Percentiles rank a stretch among this genome's conserved stretches.
phyloP scores from a whole-genome alignment of 1,140 invertebrate genomes.

The Pogonomyrmex barbatus region DNA sequence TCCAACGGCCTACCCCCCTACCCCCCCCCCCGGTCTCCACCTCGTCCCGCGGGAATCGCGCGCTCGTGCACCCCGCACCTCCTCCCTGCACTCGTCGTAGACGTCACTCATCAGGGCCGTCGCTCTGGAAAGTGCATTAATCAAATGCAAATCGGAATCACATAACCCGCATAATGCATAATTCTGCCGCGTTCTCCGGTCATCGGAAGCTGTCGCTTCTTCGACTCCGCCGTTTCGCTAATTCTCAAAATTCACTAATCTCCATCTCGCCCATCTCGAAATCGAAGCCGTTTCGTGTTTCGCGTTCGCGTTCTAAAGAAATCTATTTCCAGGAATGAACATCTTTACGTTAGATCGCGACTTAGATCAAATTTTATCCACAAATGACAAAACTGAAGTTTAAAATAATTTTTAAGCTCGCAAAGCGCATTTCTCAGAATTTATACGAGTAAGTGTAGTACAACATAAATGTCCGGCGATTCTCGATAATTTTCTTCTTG shows the following conservation, averaged over 20 bases:
- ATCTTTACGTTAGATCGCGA: background rate
- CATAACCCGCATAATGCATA: constrained; percentile 46
- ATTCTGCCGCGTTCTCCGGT: constrained; percentile 27
- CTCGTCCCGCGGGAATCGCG: constrained; percentile 64
- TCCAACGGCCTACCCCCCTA: constrained; percentile 33
- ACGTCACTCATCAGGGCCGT: constrained; percentile 46
- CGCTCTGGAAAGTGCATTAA: constrained; percentile 51
- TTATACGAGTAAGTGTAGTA: background rate
- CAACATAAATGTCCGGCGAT: constrained; percentile 5
- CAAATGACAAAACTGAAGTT: background rate
- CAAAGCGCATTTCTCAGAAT: background rate
- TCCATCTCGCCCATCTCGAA: background rate
- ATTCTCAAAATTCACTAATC: background rate
- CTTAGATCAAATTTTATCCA: background rate
- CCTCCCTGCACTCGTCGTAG: constrained; percentile 63
- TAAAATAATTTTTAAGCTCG: background rate
- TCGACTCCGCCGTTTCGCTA: background rate
- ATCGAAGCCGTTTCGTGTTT: background rate
- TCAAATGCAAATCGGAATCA: constrained; percentile 60
- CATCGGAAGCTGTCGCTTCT: background rate
- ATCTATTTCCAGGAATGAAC: background rate
- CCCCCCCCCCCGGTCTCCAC: constrained; percentile 70
- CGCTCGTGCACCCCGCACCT: constrained; percentile 56
- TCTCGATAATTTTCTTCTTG: background rate
- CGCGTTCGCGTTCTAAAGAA: background rate